These are phyloP conservation scores for Amphiprion percula DNA, from an alignment of 2,113 vertebrate genomes.

Conservation along the genomic window DNA sequence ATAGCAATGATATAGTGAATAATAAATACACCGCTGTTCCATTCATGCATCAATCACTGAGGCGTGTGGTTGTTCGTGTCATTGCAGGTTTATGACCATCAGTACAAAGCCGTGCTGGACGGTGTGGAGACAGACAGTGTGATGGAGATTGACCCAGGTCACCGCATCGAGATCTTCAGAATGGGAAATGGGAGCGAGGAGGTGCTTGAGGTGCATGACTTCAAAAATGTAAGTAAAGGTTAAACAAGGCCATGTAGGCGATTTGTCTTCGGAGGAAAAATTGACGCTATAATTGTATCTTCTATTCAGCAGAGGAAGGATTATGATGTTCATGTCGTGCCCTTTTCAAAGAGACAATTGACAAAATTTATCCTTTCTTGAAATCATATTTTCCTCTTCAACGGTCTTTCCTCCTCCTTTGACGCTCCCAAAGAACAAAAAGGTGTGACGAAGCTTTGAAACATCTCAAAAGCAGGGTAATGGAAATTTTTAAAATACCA, in stretches of 20 bases:
- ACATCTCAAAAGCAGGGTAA: slow-evolving; percentile 20
- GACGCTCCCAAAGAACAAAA: slow-evolving; percentile 26
- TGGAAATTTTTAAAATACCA: slow-evolving; percentile 23
- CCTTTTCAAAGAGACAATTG: slow-evolving; percentile 48
- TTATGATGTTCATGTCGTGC: slow-evolving; percentile 42
- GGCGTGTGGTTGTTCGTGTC: slow-evolving; percentile 41
- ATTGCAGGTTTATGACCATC: slow-evolving; percentile 90
- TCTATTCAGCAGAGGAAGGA: slow-evolving; percentile 14
- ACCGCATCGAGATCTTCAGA: slow-evolving; percentile 90
- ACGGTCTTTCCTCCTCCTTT: slow-evolving; percentile 33
- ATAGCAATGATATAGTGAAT: not conserved
- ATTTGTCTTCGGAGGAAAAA: slow-evolving; percentile 17
- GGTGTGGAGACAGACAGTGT: slow-evolving; percentile 90
- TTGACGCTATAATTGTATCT: slow-evolving; percentile 7
- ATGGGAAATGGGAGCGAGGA: slow-evolving; percentile 92
- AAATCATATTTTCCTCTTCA: slow-evolving; percentile 44
- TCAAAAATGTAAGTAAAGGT: slow-evolving; percentile 90
- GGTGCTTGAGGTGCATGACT: slow-evolving; percentile 95
- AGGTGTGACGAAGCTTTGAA: slow-evolving; percentile 33
- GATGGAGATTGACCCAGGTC: slow-evolving; percentile 92
- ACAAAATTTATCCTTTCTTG: slow-evolving; percentile 38
- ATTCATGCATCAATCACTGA: not conserved
- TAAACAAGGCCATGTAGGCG: slow-evolving; percentile 10
- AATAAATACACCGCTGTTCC: no score
- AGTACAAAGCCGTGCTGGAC: slow-evolving; percentile 90